Evolutionary conservation across 2,888 invertebrate genomes (phyloP).

Genomic region (Limnephilus auricula): DNA sequence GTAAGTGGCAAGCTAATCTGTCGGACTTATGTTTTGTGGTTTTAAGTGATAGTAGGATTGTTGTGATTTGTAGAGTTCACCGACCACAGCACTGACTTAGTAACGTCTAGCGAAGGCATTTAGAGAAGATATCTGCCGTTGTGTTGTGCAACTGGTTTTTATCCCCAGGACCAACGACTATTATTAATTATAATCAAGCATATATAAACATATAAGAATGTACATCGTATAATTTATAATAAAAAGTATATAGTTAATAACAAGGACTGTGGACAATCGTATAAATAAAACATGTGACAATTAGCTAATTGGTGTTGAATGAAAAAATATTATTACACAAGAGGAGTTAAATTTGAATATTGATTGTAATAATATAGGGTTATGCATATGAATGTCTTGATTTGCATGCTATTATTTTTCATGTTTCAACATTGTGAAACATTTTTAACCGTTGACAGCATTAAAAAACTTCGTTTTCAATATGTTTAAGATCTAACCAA

Average conservation of each 20-base stretch:
- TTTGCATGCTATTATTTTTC: background rate
- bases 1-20: background rate
- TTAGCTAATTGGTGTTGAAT: background rate
- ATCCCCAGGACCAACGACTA: background rate
- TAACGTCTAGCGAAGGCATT: background rate
- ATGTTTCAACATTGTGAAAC: background rate
- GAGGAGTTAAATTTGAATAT: background rate
- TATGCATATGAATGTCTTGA: background rate
- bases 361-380: background rate
- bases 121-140: background rate
- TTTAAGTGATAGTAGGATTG: background rate
- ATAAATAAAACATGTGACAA: background rate
- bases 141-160: background rate
- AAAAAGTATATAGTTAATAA: background rate
- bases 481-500: background rate
- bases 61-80: background rate
- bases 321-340: background rate
- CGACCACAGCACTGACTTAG: background rate
- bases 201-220: background rate
- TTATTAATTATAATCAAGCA: background rate
- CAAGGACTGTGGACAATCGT: background rate
- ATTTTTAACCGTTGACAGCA: background rate
- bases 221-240: background rate
- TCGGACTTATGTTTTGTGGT: background rate
- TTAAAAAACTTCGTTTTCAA: background rate